Evolutionary conservation across 2,888 invertebrate genomes (phyloP).

Genomic region (Dasysyrphus tricinctus): DNA sequence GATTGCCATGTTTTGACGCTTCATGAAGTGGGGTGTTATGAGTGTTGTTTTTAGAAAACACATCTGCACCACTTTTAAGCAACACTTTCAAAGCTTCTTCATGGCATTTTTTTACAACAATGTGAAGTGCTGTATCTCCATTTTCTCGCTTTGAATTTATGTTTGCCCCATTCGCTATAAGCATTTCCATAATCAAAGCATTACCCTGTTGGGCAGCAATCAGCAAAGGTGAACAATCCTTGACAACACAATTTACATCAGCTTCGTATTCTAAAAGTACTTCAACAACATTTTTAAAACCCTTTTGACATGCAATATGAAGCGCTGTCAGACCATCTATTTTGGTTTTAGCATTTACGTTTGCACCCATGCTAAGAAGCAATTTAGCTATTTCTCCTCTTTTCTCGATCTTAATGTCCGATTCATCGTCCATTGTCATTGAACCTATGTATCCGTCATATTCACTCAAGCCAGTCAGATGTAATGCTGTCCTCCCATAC

Average conservation of each 20-base stretch:
- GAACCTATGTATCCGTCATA: neutral
- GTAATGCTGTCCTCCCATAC: constrained; percentile 10
- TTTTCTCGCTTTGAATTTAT: neutral
- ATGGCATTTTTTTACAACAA: neutral
- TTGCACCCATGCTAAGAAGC: constrained; percentile 14
- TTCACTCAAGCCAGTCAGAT: neutral
- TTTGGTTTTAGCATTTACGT: neutral
- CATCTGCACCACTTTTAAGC: neutral
- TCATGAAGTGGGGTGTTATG: neutral
- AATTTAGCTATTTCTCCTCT: neutral
- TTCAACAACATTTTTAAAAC: neutral
- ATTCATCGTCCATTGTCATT: too few species aligned
- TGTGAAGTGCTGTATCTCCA: constrained; percentile 12
- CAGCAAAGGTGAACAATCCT: neutral
- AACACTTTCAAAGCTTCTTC: neutral
- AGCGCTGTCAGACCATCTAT: neutral
- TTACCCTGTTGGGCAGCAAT: neutral
- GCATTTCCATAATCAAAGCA: neutral
- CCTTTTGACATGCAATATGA: constrained; percentile 4
- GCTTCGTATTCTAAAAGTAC: constrained; percentile 27
- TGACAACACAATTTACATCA: constrained; percentile 1
- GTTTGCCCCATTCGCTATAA: neutral
- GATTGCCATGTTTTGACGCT: neutral
- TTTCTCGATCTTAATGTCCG: too few species aligned
- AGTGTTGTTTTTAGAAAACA: neutral